Percentiles rank a stretch among this genome's conserved stretches.
phyloP scores from a whole-genome alignment of 1,140 invertebrate species.

The Drosophila oshimai region DNA sequence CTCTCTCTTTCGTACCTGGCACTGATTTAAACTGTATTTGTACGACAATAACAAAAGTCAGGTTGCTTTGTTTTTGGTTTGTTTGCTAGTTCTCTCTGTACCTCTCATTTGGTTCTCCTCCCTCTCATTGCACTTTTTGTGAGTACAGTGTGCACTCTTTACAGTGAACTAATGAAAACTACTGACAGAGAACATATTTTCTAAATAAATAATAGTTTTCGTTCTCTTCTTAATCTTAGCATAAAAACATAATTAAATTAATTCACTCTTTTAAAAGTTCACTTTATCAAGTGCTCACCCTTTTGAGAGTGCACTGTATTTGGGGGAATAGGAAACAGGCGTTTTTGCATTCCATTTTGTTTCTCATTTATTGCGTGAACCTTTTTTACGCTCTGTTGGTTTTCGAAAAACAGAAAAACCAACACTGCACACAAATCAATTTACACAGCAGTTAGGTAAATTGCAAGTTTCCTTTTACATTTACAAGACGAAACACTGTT shows the following conservation, averaged over 20 bases:
- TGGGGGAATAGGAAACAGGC: slow-evolving; percentile 26
- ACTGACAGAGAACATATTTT: no score
- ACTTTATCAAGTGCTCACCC: no score
- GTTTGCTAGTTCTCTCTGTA: slow-evolving; percentile 23
- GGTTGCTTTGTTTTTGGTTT: slow-evolving; percentile 47
- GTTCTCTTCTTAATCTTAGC: no score
- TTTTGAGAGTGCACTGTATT: not conserved
- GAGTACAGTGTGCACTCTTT: slow-evolving; percentile 8
- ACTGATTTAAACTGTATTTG: slow-evolving; percentile 7
- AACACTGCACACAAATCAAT: slow-evolving; percentile 56
- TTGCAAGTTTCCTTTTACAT: slow-evolving; percentile 30
- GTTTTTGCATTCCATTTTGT: slow-evolving; percentile 39
- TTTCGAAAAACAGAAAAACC: not conserved
- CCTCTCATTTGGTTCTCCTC: not conserved
- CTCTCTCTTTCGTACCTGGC: not conserved
- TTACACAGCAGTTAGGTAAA: slow-evolving; percentile 32
- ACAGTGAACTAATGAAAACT: not conserved
- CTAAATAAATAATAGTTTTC: no score
- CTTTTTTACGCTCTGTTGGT: slow-evolving; percentile 47
- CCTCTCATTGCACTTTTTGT: slow-evolving; percentile 16
- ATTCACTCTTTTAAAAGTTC: no score
- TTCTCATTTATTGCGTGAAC: slow-evolving; percentile 47
- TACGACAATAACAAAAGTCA: slow-evolving; percentile 13
- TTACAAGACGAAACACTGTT: slow-evolving; percentile 1
- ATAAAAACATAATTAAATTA: no score